phyloP scores from a whole-genome alignment of 2,113 vertebrate species.

The Pipa parva region DNA sequence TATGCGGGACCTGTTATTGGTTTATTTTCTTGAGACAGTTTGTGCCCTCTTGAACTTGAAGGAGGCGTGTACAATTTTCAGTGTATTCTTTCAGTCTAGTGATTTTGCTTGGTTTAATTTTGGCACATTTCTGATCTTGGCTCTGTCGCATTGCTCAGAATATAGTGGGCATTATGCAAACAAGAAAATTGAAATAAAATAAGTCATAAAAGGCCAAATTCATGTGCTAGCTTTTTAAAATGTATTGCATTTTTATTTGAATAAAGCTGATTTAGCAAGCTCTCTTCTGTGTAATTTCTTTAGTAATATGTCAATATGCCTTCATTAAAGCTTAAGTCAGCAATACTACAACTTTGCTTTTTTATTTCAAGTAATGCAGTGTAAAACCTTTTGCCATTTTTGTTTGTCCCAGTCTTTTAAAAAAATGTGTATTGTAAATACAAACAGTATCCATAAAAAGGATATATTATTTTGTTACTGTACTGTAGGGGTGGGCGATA shows the following conservation, averaged over 20 bases:
- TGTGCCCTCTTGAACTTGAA: too few relatives aligned
- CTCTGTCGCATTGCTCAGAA: conserved; percentile 10
- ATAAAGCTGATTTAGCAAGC: conserved; percentile 53
- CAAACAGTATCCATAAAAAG: too few relatives aligned
- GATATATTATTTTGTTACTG: too few relatives aligned
- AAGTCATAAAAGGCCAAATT: conserved; percentile 46
- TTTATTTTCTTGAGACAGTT: too few relatives aligned
- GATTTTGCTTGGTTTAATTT: conserved; percentile 9
- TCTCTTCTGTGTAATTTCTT: conserved; percentile 49
- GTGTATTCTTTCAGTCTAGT: not conserved
- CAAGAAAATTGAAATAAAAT: conserved; percentile 46
- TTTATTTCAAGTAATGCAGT: conserved; percentile 54
- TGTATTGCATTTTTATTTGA: conserved; percentile 47
- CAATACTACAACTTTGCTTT: conserved; percentile 49
- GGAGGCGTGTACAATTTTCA: too few relatives aligned
- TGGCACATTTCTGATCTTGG: conserved; percentile 20
- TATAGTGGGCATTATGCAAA: conserved; percentile 40
- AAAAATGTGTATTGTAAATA: not conserved
- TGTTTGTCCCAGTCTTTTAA: conserved; percentile 8
- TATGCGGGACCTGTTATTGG: too few relatives aligned
- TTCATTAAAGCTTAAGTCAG: conserved; percentile 55
- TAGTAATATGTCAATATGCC: conserved; percentile 47
- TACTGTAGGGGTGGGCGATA: too few relatives aligned
- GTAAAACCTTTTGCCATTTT: conserved; percentile 43
- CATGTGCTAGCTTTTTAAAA: conserved; percentile 47